Conservation (phyloP, 1,140 invertebrate genomes). For the Diabrotica undecimpunctata region DNA sequence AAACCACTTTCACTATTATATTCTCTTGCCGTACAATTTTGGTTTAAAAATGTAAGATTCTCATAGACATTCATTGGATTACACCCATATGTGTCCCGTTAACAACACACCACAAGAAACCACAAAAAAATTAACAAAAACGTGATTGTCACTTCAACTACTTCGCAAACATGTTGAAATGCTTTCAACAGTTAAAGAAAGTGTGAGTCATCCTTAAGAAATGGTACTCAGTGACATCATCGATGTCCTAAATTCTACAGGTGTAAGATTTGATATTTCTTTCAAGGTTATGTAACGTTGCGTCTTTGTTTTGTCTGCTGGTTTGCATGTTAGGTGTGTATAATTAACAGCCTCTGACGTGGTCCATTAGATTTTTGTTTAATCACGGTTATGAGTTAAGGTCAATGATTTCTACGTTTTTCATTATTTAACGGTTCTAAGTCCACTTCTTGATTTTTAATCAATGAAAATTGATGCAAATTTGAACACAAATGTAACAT, state of each 20-base stretch:
- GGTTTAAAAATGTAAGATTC: not conserved
- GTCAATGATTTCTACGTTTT: too few species aligned
- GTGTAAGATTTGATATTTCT: slow-evolving; percentile 2
- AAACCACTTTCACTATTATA: slow-evolving; percentile 1
- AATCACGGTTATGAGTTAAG: too few species aligned
- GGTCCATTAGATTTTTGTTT: too few species aligned
- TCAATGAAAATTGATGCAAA: too few species aligned
- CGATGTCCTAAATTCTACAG: slow-evolving; percentile 4
- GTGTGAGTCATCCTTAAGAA: slow-evolving; percentile 10
- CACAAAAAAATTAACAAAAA: not conserved
- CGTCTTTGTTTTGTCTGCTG: not conserved
- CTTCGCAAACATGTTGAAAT: not conserved
- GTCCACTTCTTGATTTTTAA: too few species aligned
- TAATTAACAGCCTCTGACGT: too few species aligned
- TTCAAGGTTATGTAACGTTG: slow-evolving; percentile 2
- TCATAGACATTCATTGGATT: not conserved
- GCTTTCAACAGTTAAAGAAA: slow-evolving; percentile 5
- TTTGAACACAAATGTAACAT: too few species aligned
- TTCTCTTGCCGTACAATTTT: not conserved
- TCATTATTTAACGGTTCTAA: too few species aligned
- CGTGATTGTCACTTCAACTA: not conserved
- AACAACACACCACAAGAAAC: not conserved
- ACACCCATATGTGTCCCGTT: not conserved
- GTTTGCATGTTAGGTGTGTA: not conserved
- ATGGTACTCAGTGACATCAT: slow-evolving; percentile 2